phyloP scores from a whole-genome alignment of 2,888 invertebrate species.

The Drosophila kokeensis region DNA sequence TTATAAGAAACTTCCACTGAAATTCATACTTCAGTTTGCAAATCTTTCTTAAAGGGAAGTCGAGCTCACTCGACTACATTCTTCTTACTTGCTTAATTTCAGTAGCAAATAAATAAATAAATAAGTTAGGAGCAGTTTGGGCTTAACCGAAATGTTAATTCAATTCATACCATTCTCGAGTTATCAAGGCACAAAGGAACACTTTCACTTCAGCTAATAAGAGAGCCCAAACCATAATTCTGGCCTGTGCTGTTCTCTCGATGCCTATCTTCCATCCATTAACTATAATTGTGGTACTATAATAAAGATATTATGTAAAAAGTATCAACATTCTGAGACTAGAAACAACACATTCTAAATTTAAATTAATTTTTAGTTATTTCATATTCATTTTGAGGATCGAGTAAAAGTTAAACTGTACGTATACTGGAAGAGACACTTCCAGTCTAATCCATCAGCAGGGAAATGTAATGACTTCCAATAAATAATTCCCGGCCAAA shows the following conservation, averaged over 20 bases:
- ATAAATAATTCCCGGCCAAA: slow-evolving; percentile 51
- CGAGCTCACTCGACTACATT: too few species aligned
- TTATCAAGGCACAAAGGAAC: background rate
- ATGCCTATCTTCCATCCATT: too few species aligned
- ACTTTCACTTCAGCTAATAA: background rate
- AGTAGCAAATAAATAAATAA: too few species aligned
- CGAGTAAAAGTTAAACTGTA: background rate
- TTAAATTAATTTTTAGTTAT: background rate
- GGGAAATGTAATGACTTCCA: slow-evolving; percentile 27
- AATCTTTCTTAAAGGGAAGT: background rate
- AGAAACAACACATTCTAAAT: background rate
- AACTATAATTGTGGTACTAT: background rate
- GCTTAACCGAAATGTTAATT: too few species aligned
- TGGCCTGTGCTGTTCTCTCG: background rate
- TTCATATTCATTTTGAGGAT: background rate
- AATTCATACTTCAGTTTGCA: too few species aligned
- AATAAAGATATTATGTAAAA: background rate
- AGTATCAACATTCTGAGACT: background rate
- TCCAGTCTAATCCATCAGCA: slow-evolving; percentile 15
- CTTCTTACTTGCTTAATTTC: background rate
- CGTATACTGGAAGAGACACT: background rate
- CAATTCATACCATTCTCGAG: background rate
- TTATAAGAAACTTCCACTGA: background rate
- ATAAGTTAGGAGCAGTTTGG: too few species aligned
- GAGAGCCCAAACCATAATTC: background rate